Percentiles rank a stretch among this genome's conserved stretches.
Evolutionary conservation across 2,113 vertebrate species (phyloP).

Genomic region (Aleadryas rufinucha): DNA sequence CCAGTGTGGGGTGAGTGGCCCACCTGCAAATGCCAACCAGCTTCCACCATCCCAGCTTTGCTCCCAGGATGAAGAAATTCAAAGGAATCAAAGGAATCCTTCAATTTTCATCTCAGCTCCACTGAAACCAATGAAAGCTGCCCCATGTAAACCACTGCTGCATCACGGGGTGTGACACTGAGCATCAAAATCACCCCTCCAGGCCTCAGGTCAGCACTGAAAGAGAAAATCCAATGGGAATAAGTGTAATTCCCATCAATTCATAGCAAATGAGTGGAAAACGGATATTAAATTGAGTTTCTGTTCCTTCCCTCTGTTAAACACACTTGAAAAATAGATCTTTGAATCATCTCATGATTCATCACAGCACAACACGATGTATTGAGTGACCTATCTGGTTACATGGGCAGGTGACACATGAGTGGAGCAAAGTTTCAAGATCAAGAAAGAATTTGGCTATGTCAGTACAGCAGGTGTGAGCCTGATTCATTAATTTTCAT

Average conservation of each 20-base stretch:
- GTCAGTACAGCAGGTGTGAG: background rate
- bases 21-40: background rate
- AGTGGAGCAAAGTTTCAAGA: background rate
- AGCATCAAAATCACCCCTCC: background rate
- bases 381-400: background rate
- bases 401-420: background rate
- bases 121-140: background rate
- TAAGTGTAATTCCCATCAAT: background rate
- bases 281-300: background rate
- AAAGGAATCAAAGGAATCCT: background rate
- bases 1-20: fast-evolving
- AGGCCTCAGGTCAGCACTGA: background rate
- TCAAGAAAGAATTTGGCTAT: background rate
- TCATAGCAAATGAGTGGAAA: background rate
- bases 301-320: background rate
- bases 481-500: background rate
- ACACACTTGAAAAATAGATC: background rate
- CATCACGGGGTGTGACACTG: background rate
- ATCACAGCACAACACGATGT: background rate
- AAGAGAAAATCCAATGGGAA: background rate
- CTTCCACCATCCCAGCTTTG: background rate
- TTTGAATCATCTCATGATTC: slow-evolving; percentile 25
- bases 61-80: background rate
- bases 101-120: background rate
- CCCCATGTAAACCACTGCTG: background rate